phyloP scores from a whole-genome alignment of 2,888 invertebrate genomes.

The Melipona beecheii region DNA sequence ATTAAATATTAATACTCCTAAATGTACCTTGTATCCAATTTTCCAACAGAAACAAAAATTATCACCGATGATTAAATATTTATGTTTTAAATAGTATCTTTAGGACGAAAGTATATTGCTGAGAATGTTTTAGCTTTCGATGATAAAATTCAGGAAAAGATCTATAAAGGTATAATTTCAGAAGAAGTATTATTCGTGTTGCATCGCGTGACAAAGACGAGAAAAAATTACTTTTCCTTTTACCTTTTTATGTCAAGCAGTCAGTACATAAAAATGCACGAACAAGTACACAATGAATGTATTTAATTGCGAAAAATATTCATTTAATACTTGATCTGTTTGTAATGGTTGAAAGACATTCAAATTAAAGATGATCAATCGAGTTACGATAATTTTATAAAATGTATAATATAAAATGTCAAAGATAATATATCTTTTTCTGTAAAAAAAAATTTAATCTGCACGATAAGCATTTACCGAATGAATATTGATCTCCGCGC shows the following conservation, averaged over 20 bases:
- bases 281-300: neutral
- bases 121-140: slow-evolving; percentile 7
- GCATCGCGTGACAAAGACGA: neutral
- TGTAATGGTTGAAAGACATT: neutral
- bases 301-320: neutral
- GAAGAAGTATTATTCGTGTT: neutral
- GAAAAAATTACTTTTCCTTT: slow-evolving; percentile 20
- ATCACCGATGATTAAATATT: neutral
- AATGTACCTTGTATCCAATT: neutral
- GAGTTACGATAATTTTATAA: neutral
- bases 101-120: neutral
- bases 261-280: neutral
- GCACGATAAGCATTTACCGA: neutral
- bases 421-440: neutral
- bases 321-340: neutral
- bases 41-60: neutral
- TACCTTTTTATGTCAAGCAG: neutral
- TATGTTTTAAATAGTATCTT: neutral
- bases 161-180: slow-evolving; percentile 16
- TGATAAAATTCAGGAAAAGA: neutral
- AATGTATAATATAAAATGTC: neutral
- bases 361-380: neutral
- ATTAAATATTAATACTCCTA: neutral
- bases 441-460: neutral
- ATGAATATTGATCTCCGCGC: neutral